Base-by-base conservation (phyloP, 2,113 vertebrate species). In the Brachyhypopomus gauderio region DNA sequence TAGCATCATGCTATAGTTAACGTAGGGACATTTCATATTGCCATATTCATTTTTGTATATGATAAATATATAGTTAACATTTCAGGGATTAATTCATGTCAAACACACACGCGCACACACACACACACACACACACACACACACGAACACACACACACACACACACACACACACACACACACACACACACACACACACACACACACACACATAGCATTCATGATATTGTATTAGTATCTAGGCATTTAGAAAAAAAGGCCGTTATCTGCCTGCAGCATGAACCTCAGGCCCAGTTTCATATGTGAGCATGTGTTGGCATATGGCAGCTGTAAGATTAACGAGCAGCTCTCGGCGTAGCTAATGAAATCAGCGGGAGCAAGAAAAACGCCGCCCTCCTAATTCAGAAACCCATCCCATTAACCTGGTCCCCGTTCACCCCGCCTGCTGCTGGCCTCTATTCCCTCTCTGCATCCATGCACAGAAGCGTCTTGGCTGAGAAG, bases 331-430 rank as follows among this genome's bases (percentile, higher is more conserved):
- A 89, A 87, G 89, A 92, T 92, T 88, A 90, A 91, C 89, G 88
- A 90, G 81, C 77, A 80, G 84, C 62, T 85, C 80, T 86, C 62
- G 78, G 87, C 83, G 87, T 86, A 84, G 85, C 86, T 90, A 89
- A 89, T 89, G 84, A 88, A 87, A 91, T 91, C 89, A 91, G 89
- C 87, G 89, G 85, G 88, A 87, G 87, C 89, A 88, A 88, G 89
- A 90, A 82, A 75, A 82, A 70, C 19, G n/a, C 34, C 16, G 30
- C 19, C 34, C 11, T 16, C 59, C 6, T 70, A 59, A 25, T 75
- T 75, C 25, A 78, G 73, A 84, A 71, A 91, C 90, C 87, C 89
- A 91, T 90, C 90, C 89, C 88, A 90, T 91, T 90, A 92, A 90
- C 23, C 45, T 55, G 69, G 45, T 52, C 78, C 55, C 25, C 69